Conservation (phyloP, 2,113 vertebrate genomes). For the Peromyscus maniculatus region DNA sequence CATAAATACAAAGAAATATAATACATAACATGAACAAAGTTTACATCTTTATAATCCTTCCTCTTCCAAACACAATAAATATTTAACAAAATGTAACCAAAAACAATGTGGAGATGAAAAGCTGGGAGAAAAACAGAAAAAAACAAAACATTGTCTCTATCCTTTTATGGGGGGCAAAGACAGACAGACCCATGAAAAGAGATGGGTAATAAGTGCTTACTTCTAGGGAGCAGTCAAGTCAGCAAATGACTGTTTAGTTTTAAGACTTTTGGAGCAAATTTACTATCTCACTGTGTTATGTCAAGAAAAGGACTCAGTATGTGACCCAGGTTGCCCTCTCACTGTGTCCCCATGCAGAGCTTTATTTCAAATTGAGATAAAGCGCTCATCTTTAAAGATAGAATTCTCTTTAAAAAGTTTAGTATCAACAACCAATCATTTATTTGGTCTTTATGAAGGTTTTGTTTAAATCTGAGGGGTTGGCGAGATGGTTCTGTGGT, state of each 20-base stretch:
- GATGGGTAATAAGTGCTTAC: not conserved
- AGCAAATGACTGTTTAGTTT: not conserved
- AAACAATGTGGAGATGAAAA: not conserved
- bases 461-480: not conserved
- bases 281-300: not conserved
- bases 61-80: not conserved
- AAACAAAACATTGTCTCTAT: not conserved
- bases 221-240: not conserved
- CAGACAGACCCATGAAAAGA: not conserved
- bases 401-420: not conserved
- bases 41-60: not conserved
- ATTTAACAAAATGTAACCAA: not conserved
- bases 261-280: slow-evolving; percentile 39
- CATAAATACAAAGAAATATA: slow-evolving; percentile 29
- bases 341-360: not conserved
- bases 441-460: not conserved
- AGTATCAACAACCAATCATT: not conserved
- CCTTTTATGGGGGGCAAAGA: not conserved
- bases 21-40: not conserved
- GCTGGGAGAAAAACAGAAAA: not conserved
- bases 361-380: not conserved
- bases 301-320: not conserved
- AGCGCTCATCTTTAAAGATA: not conserved
- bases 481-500: not conserved
- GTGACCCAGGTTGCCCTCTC: not conserved